These are phyloP conservation scores for Drosophila lini DNA, from an alignment of 1,140 invertebrate genomes.

Conservation along the genomic window DNA sequence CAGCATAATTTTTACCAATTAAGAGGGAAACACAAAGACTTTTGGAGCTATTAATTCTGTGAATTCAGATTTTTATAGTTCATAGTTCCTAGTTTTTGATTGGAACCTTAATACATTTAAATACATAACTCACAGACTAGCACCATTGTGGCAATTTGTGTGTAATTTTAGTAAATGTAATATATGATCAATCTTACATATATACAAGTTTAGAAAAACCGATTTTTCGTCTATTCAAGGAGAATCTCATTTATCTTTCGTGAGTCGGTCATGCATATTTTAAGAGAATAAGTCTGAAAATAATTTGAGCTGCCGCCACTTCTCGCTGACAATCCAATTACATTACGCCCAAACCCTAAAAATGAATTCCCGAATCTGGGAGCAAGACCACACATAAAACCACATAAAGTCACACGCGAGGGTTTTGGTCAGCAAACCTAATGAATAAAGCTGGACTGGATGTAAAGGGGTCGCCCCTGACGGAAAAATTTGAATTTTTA, in stretches of 20 bases:
- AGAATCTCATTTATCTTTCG: neutral
- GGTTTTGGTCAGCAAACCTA: conserved; percentile 32
- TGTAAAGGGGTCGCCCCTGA: neutral
- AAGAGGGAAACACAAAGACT: neutral
- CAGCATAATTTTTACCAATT: neutral
- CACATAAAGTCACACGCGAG: conserved; percentile 57
- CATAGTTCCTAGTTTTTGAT: no score
- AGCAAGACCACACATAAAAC: conserved; percentile 26
- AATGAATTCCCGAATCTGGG: conserved; percentile 9
- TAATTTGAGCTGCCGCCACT: conserved; percentile 16
- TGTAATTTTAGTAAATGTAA: no score
- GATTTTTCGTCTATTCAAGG: neutral
- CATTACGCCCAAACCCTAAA: conserved; percentile 27
- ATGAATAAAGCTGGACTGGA: neutral
- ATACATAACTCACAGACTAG: no score
- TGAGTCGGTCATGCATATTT: conserved; percentile 27
- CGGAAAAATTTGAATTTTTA: conserved; percentile 54
- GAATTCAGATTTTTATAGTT: no score
- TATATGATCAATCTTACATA: no score
- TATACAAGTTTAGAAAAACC: no score
- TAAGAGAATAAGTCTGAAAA: conserved; percentile 45
- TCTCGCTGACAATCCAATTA: conserved; percentile 34
- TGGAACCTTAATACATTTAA: no score
- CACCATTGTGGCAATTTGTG: neutral
- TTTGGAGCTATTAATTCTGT: neutral